Base-by-base conservation (phyloP, 2,113 vertebrate genomes). In the Nerophis lumbriciformis region DNA sequence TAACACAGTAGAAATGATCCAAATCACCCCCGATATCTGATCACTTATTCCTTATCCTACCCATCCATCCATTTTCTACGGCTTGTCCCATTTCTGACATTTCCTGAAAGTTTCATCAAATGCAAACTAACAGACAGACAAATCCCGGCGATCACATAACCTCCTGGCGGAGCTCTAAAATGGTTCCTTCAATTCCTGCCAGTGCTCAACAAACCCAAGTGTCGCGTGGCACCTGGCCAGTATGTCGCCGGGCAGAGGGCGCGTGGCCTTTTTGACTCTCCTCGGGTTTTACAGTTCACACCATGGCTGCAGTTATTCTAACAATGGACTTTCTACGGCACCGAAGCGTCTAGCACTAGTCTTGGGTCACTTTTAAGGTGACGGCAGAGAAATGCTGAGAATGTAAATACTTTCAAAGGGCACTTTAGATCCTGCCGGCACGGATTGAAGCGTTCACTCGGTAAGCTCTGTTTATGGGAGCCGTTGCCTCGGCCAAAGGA, bases 171-270 rank as follows among this genome's bases (percentile, higher is more conserved):
- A 28, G 39, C 63, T 74, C 73, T 52, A 36, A 57, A 70, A 71
- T 68, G 50, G 61, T 78, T 65, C 67, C 76, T 71, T 75, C 63
- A 61, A 57, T 66, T 69, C 61, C 21, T 66, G 62, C 62, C 59
- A 64, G 78, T 72, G 77, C 74, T 73, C 52, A 64, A 53, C 68
- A 60, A 45, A 65, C 68, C 76, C 49, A 65, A 67, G 65, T 75
- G 73, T 68, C 53, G 36, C 54, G 60, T 78, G 56, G 73, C 76
- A 51, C 65, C 73, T 59, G 48, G 55, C 63, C 36, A 67, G 66
- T 77, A 64, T 78, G 75, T 71, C 61, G 53, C 61, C 45, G 58
- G 68, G 69, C 71, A 77, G 28, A 65, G 69, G 78, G 75, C 74
- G 77, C 71, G 50, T 60, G 69, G 66, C 48, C 76, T 51, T 47